Evolutionary conservation across 1,140 invertebrate species (phyloP), one percentile per base, ranked within the genome.

Genomic region (Bicyclus anynana): DNA sequence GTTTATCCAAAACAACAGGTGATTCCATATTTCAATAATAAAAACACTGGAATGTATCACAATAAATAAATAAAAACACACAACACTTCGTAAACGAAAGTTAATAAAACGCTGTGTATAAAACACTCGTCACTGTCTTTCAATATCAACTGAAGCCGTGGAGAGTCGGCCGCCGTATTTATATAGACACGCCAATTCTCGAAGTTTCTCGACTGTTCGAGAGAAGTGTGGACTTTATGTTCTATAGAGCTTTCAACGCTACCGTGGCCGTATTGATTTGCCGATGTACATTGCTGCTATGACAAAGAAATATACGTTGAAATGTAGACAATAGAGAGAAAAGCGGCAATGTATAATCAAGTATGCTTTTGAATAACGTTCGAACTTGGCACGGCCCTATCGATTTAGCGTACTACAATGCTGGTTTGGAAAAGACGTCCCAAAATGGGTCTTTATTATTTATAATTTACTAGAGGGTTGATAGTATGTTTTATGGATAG

Each of bases 1-100:
- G 84, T 55, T 87, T 87, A 65, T 87, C 84, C 66, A 87, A 55
- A 67, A 87, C 80, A 72, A 87, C 82, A 61, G 84, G 84, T 29
- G 84, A 87, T 70, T 87, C 82, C 84, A 87, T 87, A 64, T 12
- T 62, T 62, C 60, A 60, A 73, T 67, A 60, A 61, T 59, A 67
- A 44, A 72, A 76, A 70, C 74, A 84, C 76, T 73, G 65, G 65
- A 78, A 77, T 77, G 59, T 81, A 69, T 75, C 80, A 87, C 84
- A 73, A 59, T 23, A 4, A n/a, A n/a, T n/a, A n/a, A n/a, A n/a
- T n/a, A n/a, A n/a, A 56, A 47, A 65, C 62, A 61, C 76, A 82
- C 77, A 72, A 65, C 76, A 83, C 77, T 77, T 59, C 42, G 40
- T 12, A 58, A 70, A 64, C 38, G 44, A 49, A 21, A 47, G 35